Conservation (phyloP, 2,797 vertebrate genomes). For the Myotis myotis region DNA sequence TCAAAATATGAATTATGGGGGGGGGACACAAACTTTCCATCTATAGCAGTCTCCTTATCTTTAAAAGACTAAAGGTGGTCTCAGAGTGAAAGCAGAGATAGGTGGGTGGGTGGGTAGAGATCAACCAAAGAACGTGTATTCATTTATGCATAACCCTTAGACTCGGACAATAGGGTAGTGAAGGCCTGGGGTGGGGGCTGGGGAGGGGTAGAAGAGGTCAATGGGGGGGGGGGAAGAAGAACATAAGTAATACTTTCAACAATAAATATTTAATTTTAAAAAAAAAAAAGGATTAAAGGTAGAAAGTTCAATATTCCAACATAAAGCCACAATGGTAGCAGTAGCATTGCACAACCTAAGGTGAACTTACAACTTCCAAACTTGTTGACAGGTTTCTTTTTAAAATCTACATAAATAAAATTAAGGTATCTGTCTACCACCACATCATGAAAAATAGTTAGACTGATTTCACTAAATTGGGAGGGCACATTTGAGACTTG, state of each 20-base stretch:
- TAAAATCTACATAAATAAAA: background rate
- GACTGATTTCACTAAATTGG: background rate
- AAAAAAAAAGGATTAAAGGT: background rate
- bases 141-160: too few relatives aligned
- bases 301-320: background rate
- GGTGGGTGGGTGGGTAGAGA: too few relatives aligned
- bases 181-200: too few relatives aligned
- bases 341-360: background rate
- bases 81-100: too few relatives aligned
- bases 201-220: too few relatives aligned
- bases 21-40: background rate
- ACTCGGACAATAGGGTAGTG: too few relatives aligned
- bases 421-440: background rate
- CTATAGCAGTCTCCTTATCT: background rate
- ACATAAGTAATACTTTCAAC: too few relatives aligned
- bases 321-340: background rate
- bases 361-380: background rate
- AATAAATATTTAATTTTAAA: too few relatives aligned
- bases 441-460: background rate
- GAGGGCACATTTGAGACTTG: background rate
- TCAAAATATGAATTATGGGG: background rate
- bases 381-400: background rate
- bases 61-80: too few relatives aligned
- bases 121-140: too few relatives aligned
- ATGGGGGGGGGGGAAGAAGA: too few relatives aligned